Evolutionary conservation across 2,888 invertebrate genomes (phyloP).

Genomic region (Ceratothoa steindachneri): DNA sequence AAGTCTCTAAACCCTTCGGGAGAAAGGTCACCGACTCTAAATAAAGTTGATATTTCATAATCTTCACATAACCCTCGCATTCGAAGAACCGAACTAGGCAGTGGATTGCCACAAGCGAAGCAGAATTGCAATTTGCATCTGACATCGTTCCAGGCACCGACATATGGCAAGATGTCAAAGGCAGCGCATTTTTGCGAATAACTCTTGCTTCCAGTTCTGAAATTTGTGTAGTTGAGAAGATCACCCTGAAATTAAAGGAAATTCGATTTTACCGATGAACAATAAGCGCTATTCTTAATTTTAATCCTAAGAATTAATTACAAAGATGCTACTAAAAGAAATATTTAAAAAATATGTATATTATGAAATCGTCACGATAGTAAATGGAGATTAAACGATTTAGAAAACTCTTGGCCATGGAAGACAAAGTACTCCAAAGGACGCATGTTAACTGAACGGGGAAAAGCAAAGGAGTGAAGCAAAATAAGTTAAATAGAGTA

Average conservation of each 20-base stretch:
- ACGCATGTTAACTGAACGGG: too few relatives aligned
- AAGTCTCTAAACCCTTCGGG: not conserved
- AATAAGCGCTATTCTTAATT: too few relatives aligned
- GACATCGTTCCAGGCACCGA: conserved; percentile 20
- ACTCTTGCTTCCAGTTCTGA: not conserved
- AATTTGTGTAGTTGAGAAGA: conserved; percentile 19
- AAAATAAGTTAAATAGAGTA: too few relatives aligned
- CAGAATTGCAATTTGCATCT: conserved; percentile 7
- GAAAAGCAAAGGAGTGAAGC: too few relatives aligned
- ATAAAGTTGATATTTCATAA: not conserved
- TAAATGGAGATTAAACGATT: too few relatives aligned
- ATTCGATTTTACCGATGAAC: too few relatives aligned
- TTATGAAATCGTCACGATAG: too few relatives aligned
- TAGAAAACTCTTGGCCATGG: too few relatives aligned
- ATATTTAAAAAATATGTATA: too few relatives aligned
- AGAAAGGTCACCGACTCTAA: not conserved
- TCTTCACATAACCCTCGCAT: conserved; percentile 19
- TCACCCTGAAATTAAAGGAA: conserved; percentile 10
- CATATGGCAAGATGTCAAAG: not conserved
- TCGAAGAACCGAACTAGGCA: not conserved
- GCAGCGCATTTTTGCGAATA: not conserved
- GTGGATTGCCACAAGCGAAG: not conserved
- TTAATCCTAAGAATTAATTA: too few relatives aligned
- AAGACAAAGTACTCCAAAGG: too few relatives aligned
- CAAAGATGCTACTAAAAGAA: too few relatives aligned